A percentile compares a stretch with the other conserved stretches of the same genome.
Evolutionary conservation across 2,888 invertebrate genomes (phyloP).

Genomic region (Volucella inanis): DNA sequence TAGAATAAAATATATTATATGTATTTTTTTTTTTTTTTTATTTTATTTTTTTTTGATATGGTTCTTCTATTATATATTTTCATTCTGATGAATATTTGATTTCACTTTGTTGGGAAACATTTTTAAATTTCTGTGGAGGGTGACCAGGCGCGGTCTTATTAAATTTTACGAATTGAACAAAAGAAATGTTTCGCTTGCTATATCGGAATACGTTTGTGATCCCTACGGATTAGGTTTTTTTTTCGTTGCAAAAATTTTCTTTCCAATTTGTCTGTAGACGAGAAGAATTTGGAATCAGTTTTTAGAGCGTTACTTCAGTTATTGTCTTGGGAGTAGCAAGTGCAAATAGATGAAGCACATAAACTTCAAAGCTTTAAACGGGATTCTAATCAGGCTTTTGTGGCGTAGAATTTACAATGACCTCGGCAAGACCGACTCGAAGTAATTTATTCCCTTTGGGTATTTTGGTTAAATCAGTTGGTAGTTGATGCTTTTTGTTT

Average conservation of each 20-base stretch:
- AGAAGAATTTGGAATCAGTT: slow-evolving; percentile 44
- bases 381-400: slow-evolving; percentile 35
- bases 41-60: slow-evolving; percentile 7
- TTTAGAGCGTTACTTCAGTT: slow-evolving; percentile 10
- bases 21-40: slow-evolving; percentile 13
- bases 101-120: not conserved
- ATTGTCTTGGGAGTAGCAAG: slow-evolving; percentile 17
- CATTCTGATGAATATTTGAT: not conserved
- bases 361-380: slow-evolving; percentile 45
- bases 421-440: too few species aligned
- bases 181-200: slow-evolving; percentile 18
- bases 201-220: not conserved
- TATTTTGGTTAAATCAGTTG: too few species aligned
- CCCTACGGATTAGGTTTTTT: slow-evolving; percentile 19
- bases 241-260: not conserved
- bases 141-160: slow-evolving; percentile 26
- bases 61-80: not conserved
- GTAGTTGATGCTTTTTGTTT: too few species aligned
- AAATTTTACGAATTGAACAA: slow-evolving; percentile 41
- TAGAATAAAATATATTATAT: slow-evolving; percentile 21
- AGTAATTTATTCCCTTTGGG: too few species aligned
- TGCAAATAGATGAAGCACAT: slow-evolving; percentile 29
- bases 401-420: slow-evolving; percentile 38
- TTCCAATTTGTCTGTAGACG: slow-evolving; percentile 40
- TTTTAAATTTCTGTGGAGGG: not conserved